Percentiles rank a stretch among this genome's conserved stretches.
Conservation (phyloP, 2,113 vertebrate species). For the Coptodon bakossiorum region DNA sequence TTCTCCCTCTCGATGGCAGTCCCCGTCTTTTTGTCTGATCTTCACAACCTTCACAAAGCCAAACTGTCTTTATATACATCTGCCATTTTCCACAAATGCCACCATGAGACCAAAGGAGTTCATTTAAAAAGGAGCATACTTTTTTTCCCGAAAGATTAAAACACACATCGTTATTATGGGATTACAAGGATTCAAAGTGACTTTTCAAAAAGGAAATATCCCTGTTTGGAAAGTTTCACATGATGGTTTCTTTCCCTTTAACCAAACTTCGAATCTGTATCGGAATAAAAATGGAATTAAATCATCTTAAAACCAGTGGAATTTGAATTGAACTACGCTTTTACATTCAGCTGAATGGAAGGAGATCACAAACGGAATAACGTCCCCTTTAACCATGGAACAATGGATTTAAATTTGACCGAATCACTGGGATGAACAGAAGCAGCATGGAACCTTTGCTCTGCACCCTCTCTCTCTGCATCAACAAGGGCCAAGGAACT, state of each 20-base stretch:
- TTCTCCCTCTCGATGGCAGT: neutral
- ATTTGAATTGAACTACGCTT: neutral
- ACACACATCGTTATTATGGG: neutral
- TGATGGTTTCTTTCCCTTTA: constrained; percentile 15
- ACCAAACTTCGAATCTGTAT: neutral
- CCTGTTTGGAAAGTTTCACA: neutral
- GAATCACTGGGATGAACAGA: neutral
- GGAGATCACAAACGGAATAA: neutral
- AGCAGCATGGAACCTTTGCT: neutral
- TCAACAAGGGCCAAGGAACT: constrained; percentile 63
- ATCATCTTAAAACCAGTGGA: neutral
- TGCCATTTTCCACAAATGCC: neutral
- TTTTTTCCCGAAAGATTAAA: neutral
- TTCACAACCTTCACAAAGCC: neutral
- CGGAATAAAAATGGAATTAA: neutral
- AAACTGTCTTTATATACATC: constrained; percentile 24
- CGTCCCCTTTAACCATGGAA: neutral
- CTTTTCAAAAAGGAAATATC: neutral
- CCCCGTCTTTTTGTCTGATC: neutral
- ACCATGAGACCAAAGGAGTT: neutral
- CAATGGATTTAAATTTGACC: neutral
- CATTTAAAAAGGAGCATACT: neutral
- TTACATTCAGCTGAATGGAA: neutral
- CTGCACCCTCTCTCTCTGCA: constrained; percentile 46
- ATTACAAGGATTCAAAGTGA: constrained; percentile 12